Evolutionary conservation across 2,888 invertebrate genomes (phyloP).

Genomic region (Pollenia angustigena): DNA sequence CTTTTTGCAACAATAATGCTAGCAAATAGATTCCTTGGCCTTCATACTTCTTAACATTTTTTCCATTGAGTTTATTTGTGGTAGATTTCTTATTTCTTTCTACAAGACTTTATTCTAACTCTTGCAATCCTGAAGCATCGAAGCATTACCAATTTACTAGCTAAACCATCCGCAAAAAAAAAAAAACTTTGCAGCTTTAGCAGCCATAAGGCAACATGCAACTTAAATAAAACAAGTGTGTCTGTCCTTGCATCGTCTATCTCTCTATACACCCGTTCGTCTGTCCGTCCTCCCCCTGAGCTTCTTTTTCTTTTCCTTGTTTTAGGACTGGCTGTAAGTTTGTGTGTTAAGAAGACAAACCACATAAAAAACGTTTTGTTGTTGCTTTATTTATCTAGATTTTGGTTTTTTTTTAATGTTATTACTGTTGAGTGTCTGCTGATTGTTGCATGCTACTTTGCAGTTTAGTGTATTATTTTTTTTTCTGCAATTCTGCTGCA

Average conservation of each 20-base stretch:
- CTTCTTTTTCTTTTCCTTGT: background rate
- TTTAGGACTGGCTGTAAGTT: slow-evolving; percentile 4
- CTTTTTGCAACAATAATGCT: background rate
- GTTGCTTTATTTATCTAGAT: slow-evolving; percentile 61
- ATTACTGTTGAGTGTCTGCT: slow-evolving; percentile 51
- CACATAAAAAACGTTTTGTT: slow-evolving; percentile 48
- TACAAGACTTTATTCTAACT: slow-evolving; percentile 22
- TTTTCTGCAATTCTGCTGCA: slow-evolving; percentile 1
- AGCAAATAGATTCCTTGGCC: slow-evolving; percentile 23
- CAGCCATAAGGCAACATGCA: slow-evolving; percentile 66
- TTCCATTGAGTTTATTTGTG: background rate
- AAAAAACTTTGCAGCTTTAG: slow-evolving; percentile 52
- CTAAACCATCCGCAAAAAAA: slow-evolving; percentile 70
- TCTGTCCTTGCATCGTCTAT: slow-evolving; percentile 22
- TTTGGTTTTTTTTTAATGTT: slow-evolving; percentile 37
- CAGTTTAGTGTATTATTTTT: slow-evolving; percentile 40
- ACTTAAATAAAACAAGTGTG: slow-evolving; percentile 42
- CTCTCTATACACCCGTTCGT: background rate
- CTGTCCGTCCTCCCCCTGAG: background rate
- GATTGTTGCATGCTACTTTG: slow-evolving; percentile 64
- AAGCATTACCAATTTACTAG: slow-evolving; percentile 71
- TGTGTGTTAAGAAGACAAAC: slow-evolving; percentile 54
- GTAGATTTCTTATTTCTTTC: slow-evolving; percentile 1
- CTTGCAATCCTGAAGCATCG: slow-evolving; percentile 55
- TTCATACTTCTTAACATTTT: background rate